Evolutionary conservation across 2,888 invertebrate species (phyloP), one percentile per base, ranked within the genome.

Genomic region (Syrista parreyssii): DNA sequence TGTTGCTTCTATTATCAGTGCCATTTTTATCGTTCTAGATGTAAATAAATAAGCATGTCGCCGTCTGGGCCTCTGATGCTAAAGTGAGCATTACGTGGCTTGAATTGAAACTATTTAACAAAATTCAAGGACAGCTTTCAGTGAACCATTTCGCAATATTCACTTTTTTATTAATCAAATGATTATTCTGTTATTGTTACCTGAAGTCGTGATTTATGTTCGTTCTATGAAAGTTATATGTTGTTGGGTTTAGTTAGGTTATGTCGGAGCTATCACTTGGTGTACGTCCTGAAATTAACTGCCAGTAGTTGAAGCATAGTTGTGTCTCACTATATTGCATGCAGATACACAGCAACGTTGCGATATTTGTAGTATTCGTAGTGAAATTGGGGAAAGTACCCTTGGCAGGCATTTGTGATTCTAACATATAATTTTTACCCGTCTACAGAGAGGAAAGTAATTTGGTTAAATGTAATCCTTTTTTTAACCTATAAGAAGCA

Each of bases 131-230:
- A 55, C 23, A 55, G 9, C 23, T 55, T 55, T 55, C 55, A 55
- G 55, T 23, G 55, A 23, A 23, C 55, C 55, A 55, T 32, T 72
- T 76, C 55, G 68, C 72, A 76, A 76, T 73, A 73, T 76, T 76
- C 73, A 36, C 33, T 30, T 76, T 35, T 68, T 76, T 35, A 34
- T 11, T 33, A 74, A 11, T 35, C 35, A 31, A 34, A 74, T 36
- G 12, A 32, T 15, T 11, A 11, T 34, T 34, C n/a, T 23, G 12
- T 40, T 36, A 30, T 74, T 74, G n/a, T 74, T 30, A 72, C 30
- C 32, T 31, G 23, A 72, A 32, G 23, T 75, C 23, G 55, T 9
- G 23, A 23, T 55, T 23, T 55, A 55, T 55, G 6, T 55, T 23
- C 23, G 23, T 55, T 23, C 55, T 23, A 55, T 55, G 55, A 55